phyloP scores from a whole-genome alignment of 2,888 invertebrate species.

The Dryobota labecula region DNA sequence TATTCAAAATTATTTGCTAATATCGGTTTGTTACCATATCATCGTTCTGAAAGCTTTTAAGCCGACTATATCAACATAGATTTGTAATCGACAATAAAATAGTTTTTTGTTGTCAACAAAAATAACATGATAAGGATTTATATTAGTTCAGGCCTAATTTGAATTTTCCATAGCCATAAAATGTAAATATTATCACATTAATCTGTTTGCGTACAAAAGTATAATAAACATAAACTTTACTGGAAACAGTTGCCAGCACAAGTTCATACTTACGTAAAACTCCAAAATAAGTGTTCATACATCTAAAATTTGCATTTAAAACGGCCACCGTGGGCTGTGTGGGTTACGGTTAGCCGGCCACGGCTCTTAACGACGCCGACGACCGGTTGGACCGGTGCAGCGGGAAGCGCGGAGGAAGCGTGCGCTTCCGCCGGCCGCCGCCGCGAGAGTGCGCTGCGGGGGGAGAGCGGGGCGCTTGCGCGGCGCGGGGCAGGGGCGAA shows the following conservation, averaged over 20 bases:
- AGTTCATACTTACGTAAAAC: conserved; percentile 56
- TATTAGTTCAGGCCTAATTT: conserved; percentile 7
- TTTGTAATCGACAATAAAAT: background rate
- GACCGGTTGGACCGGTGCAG: conserved; percentile 58
- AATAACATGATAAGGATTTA: background rate
- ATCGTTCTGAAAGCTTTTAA: background rate
- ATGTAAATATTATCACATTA: conserved; percentile 44
- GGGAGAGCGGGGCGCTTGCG: conserved; percentile 79
- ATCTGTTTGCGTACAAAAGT: conserved; percentile 45
- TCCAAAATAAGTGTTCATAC: conserved; percentile 64
- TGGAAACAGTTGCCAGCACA: conserved; percentile 43
- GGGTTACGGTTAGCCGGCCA: conserved; percentile 70
- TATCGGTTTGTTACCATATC: conserved; percentile 9
- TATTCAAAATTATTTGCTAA: background rate
- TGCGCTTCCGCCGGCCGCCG: conserved; percentile 57
- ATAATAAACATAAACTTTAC: conserved; percentile 56
- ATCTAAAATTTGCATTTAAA: conserved; percentile 72
- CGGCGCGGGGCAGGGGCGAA: conserved; percentile 84
- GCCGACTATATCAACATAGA: background rate
- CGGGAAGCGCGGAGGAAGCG: conserved; percentile 57
- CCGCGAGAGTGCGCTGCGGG: conserved; percentile 74
- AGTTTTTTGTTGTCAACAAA: background rate
- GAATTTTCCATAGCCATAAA: conserved; percentile 20
- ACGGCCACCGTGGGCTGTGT: conserved; percentile 66
- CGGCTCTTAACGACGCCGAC: conserved; percentile 58